These are phyloP conservation scores for Chaetorhynchus papuensis DNA, from an alignment of 2,113 vertebrate species.

Conservation along the genomic window DNA sequence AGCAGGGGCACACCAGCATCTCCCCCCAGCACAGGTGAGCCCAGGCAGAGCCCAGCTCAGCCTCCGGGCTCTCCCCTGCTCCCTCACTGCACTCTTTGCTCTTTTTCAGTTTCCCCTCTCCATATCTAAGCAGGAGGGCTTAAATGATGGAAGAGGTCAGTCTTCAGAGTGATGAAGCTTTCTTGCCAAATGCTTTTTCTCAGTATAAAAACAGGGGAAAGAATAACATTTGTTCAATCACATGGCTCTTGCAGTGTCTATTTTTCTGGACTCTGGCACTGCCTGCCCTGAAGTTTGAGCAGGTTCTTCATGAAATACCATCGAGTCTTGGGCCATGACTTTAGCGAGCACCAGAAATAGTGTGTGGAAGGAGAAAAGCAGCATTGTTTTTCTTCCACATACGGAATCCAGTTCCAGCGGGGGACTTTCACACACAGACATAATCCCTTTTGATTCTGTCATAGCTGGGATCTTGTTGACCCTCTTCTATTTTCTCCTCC, in stretches of 20 bases:
- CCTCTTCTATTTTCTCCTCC: not conserved
- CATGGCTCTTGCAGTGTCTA: not conserved
- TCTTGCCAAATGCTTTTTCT: not conserved
- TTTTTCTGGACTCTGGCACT: not conserved
- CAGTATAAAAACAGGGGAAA: not conserved
- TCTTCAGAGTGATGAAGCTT: not conserved
- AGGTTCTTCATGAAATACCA: not conserved
- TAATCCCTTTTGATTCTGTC: not conserved
- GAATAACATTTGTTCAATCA: not conserved
- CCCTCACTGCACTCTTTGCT: fast-evolving
- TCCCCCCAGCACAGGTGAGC: fast-evolving
- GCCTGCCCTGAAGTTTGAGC: not conserved
- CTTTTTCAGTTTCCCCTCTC: not conserved
- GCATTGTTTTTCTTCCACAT: not conserved
- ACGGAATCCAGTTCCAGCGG: not conserved
- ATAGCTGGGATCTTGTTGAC: not conserved
- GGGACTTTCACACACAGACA: not conserved
- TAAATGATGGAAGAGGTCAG: not conserved
- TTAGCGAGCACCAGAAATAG: slow-evolving; percentile 17
- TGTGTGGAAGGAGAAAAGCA: not conserved
- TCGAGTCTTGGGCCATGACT: not conserved
- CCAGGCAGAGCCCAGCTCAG: fast-evolving
- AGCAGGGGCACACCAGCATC: not conserved
- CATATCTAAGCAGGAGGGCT: not conserved
- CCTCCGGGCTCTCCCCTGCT: not conserved